Percentiles rank a stretch among this genome's conserved stretches.
Evolutionary conservation across 1,140 invertebrate genomes (phyloP).

Genomic region (Hesperophylax magnus): DNA sequence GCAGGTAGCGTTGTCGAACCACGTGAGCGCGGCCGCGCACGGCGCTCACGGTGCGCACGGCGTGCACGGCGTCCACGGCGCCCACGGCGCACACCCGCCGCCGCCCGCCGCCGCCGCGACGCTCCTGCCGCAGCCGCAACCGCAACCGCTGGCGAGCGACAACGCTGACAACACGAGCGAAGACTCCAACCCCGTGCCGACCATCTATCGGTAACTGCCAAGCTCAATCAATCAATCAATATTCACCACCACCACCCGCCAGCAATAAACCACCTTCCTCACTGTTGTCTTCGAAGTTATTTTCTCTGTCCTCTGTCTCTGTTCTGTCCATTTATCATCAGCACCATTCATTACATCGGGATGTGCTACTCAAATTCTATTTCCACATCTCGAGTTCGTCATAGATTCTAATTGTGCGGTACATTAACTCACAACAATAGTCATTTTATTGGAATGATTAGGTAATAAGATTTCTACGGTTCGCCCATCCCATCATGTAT

Average conservation of each 20-base stretch:
- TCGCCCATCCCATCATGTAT: no score
- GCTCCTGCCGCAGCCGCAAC: slow-evolving; percentile 58
- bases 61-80: slow-evolving; percentile 14
- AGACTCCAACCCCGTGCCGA: slow-evolving; percentile 83
- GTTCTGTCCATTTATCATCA: no score
- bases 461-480: no score
- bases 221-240: background rate
- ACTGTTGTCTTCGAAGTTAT: no score
- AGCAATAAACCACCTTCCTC: no score
- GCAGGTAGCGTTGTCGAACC: slow-evolving; percentile 65
- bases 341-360: no score
- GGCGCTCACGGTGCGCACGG: slow-evolving; percentile 58
- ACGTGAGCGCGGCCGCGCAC: slow-evolving; percentile 35
- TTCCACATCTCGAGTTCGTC: slow-evolving; percentile 19
- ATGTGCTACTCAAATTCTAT: background rate
- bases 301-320: no score
- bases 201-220: slow-evolving; percentile 81
- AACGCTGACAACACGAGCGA: slow-evolving; percentile 84
- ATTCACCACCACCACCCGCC: no score
- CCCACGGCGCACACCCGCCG: slow-evolving; percentile 49
- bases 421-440: no score
- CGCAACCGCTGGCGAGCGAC: slow-evolving; percentile 70
- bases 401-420: background rate
- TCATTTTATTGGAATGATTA: no score
- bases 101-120: slow-evolving; percentile 51